Evolutionary conservation across 1,140 invertebrate genomes (phyloP).

Genomic region (Thereuonema tuberculata): DNA sequence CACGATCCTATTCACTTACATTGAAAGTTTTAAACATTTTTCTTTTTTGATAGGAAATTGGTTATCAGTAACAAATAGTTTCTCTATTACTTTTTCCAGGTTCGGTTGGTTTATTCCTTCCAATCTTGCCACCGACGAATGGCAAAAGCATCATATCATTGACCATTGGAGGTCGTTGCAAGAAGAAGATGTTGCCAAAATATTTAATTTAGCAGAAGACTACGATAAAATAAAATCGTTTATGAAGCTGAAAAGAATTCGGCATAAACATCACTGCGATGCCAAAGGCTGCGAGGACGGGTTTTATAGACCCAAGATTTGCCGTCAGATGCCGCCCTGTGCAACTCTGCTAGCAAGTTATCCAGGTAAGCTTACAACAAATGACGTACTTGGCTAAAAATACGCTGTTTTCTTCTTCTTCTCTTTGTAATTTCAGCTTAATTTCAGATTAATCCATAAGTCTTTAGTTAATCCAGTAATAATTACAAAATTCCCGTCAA

Average conservation of each 20-base stretch:
- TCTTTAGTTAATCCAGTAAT: too few species aligned
- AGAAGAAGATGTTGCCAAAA: slow-evolving; percentile 25
- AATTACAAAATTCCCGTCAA: too few species aligned
- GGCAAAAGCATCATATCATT: slow-evolving; percentile 19
- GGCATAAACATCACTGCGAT: slow-evolving; percentile 37
- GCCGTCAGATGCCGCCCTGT: slow-evolving; percentile 33
- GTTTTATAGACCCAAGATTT: slow-evolving; percentile 41
- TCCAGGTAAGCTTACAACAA: slow-evolving; percentile 35
- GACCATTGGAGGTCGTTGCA: slow-evolving; percentile 26
- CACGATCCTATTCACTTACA: too few species aligned
- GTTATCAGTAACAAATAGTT: too few species aligned
- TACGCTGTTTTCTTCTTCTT: too few species aligned
- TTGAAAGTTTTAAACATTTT: too few species aligned
- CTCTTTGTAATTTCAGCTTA: too few species aligned
- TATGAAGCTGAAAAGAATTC: slow-evolving; percentile 16
- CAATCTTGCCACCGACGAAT: slow-evolving; percentile 22
- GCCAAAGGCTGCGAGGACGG: slow-evolving; percentile 38
- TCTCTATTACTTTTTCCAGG: slow-evolving; percentile 25
- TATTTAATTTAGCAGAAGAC: slow-evolving; percentile 32
- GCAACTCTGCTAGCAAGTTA: slow-evolving; percentile 43
- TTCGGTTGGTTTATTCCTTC: slow-evolving; percentile 55
- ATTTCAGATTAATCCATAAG: too few species aligned
- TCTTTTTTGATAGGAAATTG: too few species aligned
- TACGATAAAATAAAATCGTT: slow-evolving; percentile 12
- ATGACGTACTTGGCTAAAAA: too few species aligned